Evolutionary conservation across 2,888 invertebrate genomes (phyloP), one percentile per base, ranked within the genome.

Genomic region (Lasioglossum lativentre): DNA sequence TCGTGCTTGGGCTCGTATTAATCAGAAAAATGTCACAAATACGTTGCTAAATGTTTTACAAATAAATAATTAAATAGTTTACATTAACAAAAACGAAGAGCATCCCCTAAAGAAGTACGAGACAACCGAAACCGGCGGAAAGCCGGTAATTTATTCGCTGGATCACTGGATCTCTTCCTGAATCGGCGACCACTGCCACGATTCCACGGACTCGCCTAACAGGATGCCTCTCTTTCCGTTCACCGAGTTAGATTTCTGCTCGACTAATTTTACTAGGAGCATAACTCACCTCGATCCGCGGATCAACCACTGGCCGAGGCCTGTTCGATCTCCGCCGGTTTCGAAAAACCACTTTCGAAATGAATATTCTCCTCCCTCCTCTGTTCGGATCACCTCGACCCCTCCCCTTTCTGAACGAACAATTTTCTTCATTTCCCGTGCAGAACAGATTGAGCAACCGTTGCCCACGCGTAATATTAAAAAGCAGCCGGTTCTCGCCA

Each of bases 351-450:
- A 59, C 59, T 59, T 59, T 59, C 59, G 59, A 59, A 59, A 59
- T 5, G 27, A 14, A 59, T 59, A 59, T 27, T 27, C 27, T 4
- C 4, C 12, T 27, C 56, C 27, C 4, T 27, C 5, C 23, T 19
- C 23, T 23, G 8, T 2, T 52, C 23, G 8, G 6, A 52, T 8
- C 23, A 8, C 52, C 23, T 8, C 52, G 8, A 52, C 8, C 52
- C 52, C 23, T 52, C 23, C 23, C 23, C 23, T 8, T 2, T 2
- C 23, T 8, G 52, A 52, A 8, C 52, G 16, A 59, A 30, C 59
- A 59, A 59, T 59, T 59, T 59, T 59, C 59, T 59, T 27, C 16
- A 59, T 59, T 59, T 59, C 59, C 59, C 59, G 59, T 59, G 59
- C 59, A 59, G 59, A 59, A 59, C 59, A 59, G 27, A 59, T 59